Evolutionary conservation across 2,797 vertebrate genomes (phyloP), one percentile per base, ranked within the genome.

Genomic region (Chaunax sp.): DNA sequence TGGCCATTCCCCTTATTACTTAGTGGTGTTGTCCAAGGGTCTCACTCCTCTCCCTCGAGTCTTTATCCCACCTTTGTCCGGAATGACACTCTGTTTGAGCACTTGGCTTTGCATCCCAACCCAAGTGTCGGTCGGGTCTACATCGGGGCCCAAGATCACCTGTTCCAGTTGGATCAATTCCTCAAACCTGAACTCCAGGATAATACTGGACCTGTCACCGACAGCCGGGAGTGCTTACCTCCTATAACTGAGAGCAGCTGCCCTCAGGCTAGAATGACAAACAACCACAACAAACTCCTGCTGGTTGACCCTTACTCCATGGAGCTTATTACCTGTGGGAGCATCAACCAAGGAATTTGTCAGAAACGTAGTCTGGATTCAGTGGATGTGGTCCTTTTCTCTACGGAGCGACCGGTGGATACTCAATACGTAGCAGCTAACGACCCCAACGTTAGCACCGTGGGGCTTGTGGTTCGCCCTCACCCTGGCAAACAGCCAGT

Each of bases 341-440:
- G 97, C 0, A 94, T 98, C 54, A 95, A 96, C 92, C 98, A 99
- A 85, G 98, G 98, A 0, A 96, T 98, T 72, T 99, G 98, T 57
- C 96, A 99, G 84, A 98, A 97, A 75, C 94, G 97, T 53, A 95
- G 92, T 44, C 92, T 98, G 38, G 76, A 83, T 0, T 92, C 91
- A 14, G 92, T 99, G 0, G 52, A 86, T 19, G 72, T 46, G 0
- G 87, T 98, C 33, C 92, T 95, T 18, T 98, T 99, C 80, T 93
- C 95, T 8, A 95, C 96, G 0, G 95, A 96, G 75, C 92, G 94
- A 61, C 97, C 98, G 0, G 97, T 98, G 43, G 97, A 99, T 69
- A 98, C 96, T 2, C 98, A 99, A 55, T 98, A 99, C 0, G 97
- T 99, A 47, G 98, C 97, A 0, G 97, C 98, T 53, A 99, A 99